phyloP scores from a whole-genome alignment of 1,140 invertebrate species.

The Drosophila rufa region DNA sequence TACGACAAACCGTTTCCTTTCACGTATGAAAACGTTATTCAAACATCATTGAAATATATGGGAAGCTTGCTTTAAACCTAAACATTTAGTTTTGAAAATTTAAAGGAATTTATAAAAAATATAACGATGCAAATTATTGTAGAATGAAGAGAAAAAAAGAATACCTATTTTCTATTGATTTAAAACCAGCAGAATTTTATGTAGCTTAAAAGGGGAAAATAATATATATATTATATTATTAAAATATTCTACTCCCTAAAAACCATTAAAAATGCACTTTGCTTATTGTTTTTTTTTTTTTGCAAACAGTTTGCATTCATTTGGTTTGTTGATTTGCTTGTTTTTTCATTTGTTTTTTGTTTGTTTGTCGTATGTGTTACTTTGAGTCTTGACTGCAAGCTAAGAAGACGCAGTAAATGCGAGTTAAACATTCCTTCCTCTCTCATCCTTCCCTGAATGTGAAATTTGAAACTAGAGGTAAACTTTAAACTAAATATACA shows the following conservation, averaged over 20 bases:
- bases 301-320: slow-evolving; percentile 71
- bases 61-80: no score
- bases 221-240: no score
- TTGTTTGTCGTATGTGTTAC: slow-evolving; percentile 25
- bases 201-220: neutral
- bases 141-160: no score
- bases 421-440: slow-evolving; percentile 7
- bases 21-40: no score
- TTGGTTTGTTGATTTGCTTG: slow-evolving; percentile 54
- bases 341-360: slow-evolving; percentile 5
- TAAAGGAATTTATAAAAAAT: no score
- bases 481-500: slow-evolving; percentile 47
- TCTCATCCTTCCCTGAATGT: neutral
- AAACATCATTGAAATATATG: no score
- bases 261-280: slow-evolving; percentile 19
- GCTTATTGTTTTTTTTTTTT: slow-evolving; percentile 41
- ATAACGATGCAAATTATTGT: no score
- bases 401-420: slow-evolving; percentile 20
- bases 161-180: no score
- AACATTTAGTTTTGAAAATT: no score
- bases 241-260: no score
- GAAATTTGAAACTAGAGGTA: slow-evolving; percentile 26
- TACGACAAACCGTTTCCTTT: no score
- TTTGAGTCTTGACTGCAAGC: slow-evolving; percentile 39
- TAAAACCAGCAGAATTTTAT: neutral